phyloP scores from a whole-genome alignment of 2,797 vertebrate genomes.

The Platyrinchus mystaceus region DNA sequence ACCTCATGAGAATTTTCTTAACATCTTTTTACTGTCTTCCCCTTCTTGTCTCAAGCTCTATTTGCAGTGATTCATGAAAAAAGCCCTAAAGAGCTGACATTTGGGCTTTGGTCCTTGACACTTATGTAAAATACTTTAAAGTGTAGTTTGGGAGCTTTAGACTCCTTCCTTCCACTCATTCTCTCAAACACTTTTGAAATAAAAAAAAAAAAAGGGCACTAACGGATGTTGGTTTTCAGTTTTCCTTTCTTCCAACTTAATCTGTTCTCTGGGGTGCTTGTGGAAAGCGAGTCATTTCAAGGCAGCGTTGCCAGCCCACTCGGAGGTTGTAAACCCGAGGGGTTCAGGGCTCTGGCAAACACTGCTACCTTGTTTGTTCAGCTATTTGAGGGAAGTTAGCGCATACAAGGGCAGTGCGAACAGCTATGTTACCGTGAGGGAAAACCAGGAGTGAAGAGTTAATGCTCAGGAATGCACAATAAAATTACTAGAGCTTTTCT shows the following conservation, averaged over 20 bases:
- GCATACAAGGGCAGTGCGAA: background rate
- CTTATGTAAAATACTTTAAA: slow-evolving; percentile 29
- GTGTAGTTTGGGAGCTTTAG: slow-evolving; percentile 35
- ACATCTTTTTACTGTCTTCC: slow-evolving; percentile 10
- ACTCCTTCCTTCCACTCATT: slow-evolving; percentile 22
- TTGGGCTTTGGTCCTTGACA: slow-evolving; percentile 47
- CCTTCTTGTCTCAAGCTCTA: slow-evolving; percentile 3
- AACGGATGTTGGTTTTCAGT: slow-evolving; percentile 30
- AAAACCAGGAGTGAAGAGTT: background rate
- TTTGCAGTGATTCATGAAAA: slow-evolving; percentile 50
- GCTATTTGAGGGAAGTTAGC: background rate
- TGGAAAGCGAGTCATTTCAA: background rate
- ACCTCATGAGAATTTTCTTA: slow-evolving; percentile 26
- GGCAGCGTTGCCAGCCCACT: background rate
- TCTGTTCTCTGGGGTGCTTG: slow-evolving; percentile 10
- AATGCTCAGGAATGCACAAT: background rate
- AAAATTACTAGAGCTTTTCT: background rate
- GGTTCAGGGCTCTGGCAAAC: background rate
- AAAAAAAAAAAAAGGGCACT: background rate
- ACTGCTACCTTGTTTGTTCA: background rate
- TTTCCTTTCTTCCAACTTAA: background rate
- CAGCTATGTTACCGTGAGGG: accelerated
- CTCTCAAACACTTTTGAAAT: slow-evolving; percentile 64
- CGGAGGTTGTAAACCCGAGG: background rate
- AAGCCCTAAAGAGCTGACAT: slow-evolving; percentile 28